These are phyloP conservation scores for Halcyon senegalensis DNA, from an alignment of 2,113 vertebrate species.

Conservation along the genomic window DNA sequence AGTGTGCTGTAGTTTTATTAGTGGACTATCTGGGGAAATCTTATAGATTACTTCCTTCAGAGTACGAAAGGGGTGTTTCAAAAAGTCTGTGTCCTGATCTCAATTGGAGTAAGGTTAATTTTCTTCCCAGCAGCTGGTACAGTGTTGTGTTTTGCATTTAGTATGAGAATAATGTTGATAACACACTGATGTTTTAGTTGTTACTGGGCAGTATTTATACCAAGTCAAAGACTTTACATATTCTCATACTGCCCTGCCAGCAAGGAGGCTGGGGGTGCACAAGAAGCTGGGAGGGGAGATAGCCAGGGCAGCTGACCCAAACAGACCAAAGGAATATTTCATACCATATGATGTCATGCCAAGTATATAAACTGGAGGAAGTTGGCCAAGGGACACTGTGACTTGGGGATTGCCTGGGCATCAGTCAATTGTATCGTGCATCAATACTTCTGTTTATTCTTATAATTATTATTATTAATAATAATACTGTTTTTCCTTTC, in stretches of 20 bases:
- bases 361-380: background rate
- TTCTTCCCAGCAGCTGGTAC: background rate
- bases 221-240: background rate
- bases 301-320: background rate
- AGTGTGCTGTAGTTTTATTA: background rate
- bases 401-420: background rate
- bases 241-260: background rate
- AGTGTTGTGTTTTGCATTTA: background rate
- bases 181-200: background rate
- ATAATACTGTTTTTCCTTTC: background rate
- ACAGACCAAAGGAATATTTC: background rate
- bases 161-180: background rate
- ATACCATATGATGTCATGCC: background rate
- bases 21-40: background rate
- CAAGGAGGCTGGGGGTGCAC: background rate
- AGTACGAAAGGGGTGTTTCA: background rate
- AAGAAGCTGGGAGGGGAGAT: background rate
- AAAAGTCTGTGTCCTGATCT: background rate
- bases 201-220: background rate
- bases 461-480: background rate
- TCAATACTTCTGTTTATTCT: background rate
- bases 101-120: background rate
- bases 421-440: background rate
- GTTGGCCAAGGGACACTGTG: background rate
- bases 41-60: background rate